Base-by-base conservation (phyloP, 2,888 invertebrate genomes). In the Tubiluchus corallicola region DNA sequence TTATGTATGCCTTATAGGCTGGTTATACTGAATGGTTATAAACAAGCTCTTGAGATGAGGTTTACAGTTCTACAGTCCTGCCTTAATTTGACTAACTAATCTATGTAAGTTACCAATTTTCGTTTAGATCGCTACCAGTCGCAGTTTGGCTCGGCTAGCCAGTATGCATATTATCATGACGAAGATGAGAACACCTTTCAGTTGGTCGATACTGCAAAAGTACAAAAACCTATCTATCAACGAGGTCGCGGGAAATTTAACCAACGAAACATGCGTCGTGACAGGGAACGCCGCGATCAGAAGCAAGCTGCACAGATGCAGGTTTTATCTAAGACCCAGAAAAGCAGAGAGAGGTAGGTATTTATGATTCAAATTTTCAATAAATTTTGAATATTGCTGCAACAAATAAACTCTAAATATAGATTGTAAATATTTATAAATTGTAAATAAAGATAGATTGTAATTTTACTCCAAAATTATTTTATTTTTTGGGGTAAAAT, bases 171-270 rank as follows among this genome's bases (percentile, higher is more conserved):
- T 65, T 90, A 84, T 62, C 96, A 96, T 57, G 98, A 98, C 56
- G 96, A 98, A 63, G 98, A 98, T 62, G 98, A 99, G 64, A 83
- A 84, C 52, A 83, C 87, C 42, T 99, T 98, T 75, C 96, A 96
- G 64, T 69, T 98, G 68, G 98, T 98, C 53, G 94, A 96, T 60
- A 90, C 87, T 1, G 80, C 88, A 0, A n/a, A 84, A 21, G 75
- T 82, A 2, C 82, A 82, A 57, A 84, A 84, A 59, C 85, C 85
- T 2, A 80, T 84, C 13, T 92, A 92, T 66, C 92, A 92, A 63
- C 75, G 92, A 13, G 85, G 87, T 3, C 76, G 88, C 15, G 58
- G 63, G 42, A 58, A 65, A 45, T 63, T 62, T 52, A 64, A 65
- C 47, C 64, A 63, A 21, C 48, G 48, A 15, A 53, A 63, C 49